Evolutionary conservation across 2,797 vertebrate genomes (phyloP).

Genomic region (Coranthus polyacanthus): DNA sequence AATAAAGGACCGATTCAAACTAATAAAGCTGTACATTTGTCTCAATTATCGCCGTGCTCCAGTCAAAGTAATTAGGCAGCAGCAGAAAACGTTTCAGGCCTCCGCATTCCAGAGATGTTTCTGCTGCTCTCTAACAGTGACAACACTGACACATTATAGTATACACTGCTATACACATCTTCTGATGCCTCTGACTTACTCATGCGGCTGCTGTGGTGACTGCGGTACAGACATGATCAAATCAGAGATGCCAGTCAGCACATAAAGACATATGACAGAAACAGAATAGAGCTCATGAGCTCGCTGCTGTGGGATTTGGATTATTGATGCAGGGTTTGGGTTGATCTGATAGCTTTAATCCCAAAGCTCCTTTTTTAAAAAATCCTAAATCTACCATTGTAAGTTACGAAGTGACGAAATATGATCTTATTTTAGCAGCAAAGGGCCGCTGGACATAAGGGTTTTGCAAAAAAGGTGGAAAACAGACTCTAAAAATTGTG

Average conservation of each 20-base stretch:
- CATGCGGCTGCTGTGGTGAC: slow-evolving; percentile 43
- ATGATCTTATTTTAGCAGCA: slow-evolving; percentile 2
- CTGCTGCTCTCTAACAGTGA: not conserved
- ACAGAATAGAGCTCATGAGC: not conserved
- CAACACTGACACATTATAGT: not conserved
- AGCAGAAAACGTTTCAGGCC: slow-evolving; percentile 22
- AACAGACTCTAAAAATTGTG: not conserved
- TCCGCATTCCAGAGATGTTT: slow-evolving; percentile 38
- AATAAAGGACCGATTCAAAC: slow-evolving; percentile 42
- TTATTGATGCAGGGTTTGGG: slow-evolving; percentile 38
- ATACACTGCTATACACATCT: not conserved
- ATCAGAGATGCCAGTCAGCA: slow-evolving; percentile 32
- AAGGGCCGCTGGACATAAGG: not conserved
- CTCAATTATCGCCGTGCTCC: slow-evolving; percentile 40
- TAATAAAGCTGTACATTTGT: slow-evolving; percentile 48
- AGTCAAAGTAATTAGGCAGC: slow-evolving; percentile 44
- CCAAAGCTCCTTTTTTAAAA: slow-evolving; percentile 7
- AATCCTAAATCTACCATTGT: slow-evolving; percentile 18
- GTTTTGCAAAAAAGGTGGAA: no score
- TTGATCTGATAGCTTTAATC: slow-evolving; percentile 34
- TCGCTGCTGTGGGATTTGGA: slow-evolving; percentile 42
- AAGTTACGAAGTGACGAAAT: slow-evolving; percentile 5
- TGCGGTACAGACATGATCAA: slow-evolving; percentile 47
- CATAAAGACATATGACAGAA: slow-evolving; percentile 27
- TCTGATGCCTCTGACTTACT: slow-evolving; percentile 28